These are phyloP conservation scores for Darevskia nairensis DNA, from an alignment of 2,797 vertebrate species.

Conservation along the genomic window DNA sequence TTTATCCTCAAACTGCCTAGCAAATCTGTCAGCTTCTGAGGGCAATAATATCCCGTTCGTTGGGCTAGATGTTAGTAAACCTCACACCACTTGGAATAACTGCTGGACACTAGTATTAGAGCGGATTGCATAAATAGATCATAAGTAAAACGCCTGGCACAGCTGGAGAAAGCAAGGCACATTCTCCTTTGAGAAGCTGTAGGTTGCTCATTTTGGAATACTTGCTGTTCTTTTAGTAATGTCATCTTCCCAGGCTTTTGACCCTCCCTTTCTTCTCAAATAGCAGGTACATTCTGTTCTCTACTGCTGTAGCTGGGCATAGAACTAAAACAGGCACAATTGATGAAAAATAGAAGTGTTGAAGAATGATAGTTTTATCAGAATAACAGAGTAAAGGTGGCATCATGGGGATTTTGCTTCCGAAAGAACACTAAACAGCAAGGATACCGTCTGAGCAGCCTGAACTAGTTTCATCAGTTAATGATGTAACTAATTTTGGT, in stretches of 20 bases:
- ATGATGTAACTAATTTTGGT: neutral
- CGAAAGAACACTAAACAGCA: conserved; percentile 6
- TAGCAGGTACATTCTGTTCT: conserved; percentile 29
- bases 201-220: conserved; percentile 47
- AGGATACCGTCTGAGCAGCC: neutral
- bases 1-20: too few relatives aligned
- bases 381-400: neutral
- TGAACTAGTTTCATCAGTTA: neutral
- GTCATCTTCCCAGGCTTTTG: neutral
- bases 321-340: conserved; percentile 26
- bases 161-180: conserved; percentile 57
- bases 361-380: conserved; percentile 3
- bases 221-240: conserved; percentile 39
- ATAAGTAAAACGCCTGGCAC: conserved; percentile 56
- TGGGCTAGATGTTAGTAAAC: too few relatives aligned
- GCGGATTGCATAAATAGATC: conserved; percentile 46
- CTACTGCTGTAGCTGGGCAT: conserved; percentile 20
- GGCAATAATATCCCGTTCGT: too few relatives aligned
- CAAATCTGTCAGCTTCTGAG: too few relatives aligned
- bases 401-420: neutral
- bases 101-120: neutral
- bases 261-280: conserved; percentile 44
- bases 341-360: neutral
- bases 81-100: too few relatives aligned
- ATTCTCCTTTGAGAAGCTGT: conserved; percentile 5